phyloP scores from a whole-genome alignment of 2,113 vertebrate genomes.

The Sinocyclocheilus rhinocerous region DNA sequence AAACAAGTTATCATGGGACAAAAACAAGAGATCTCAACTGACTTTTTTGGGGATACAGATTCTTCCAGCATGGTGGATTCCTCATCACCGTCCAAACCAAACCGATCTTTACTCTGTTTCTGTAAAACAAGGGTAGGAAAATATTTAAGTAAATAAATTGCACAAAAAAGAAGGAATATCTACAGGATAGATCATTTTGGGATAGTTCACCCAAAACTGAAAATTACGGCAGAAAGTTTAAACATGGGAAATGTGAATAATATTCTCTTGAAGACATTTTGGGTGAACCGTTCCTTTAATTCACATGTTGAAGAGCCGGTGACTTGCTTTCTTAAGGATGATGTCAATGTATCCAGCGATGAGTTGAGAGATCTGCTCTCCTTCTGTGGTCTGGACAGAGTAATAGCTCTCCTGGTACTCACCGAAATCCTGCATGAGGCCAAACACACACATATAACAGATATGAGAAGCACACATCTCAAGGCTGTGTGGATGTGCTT shows the following conservation, averaged over 20 bases:
- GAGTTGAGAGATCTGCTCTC: constrained; percentile 97
- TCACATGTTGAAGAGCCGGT: background rate
- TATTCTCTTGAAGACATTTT: background rate
- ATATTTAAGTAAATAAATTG: background rate
- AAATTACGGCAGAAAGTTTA: background rate
- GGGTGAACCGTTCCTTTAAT: background rate
- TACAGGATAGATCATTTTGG: background rate
- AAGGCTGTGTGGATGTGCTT: background rate
- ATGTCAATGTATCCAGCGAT: constrained; percentile 99
- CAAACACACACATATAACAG: background rate
- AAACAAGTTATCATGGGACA: background rate
- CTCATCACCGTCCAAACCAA: constrained; percentile 97
- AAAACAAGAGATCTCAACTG: background rate
- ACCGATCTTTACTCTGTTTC: constrained; percentile 99
- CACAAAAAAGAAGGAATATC: background rate
- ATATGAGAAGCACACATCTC: constrained; percentile 36
- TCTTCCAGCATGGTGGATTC: constrained; percentile 99
- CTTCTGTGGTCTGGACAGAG: constrained; percentile 97
- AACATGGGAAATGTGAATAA: background rate
- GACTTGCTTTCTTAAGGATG: constrained; percentile 94
- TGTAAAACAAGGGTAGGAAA: constrained; percentile 60
- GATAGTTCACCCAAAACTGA: background rate
- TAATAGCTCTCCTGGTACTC: constrained; percentile 99
- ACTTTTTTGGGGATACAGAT: constrained; percentile 98
- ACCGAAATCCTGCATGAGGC: constrained; percentile 88